Conservation (phyloP, 2,113 vertebrate genomes). For the Cygnus buccinator region DNA sequence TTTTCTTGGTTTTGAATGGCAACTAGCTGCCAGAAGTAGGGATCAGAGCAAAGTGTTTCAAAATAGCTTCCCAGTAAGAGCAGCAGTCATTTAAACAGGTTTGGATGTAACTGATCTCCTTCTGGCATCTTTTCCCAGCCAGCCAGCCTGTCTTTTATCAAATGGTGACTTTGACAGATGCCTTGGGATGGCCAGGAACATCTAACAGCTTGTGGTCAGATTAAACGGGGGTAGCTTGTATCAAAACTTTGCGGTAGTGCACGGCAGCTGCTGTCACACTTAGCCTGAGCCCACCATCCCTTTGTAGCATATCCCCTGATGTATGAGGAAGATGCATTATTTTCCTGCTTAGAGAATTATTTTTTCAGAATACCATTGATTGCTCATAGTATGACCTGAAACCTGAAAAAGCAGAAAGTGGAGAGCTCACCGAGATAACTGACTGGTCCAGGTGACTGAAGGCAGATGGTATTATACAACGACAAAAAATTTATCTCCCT, state of each 20-base stretch:
- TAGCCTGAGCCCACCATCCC: no score
- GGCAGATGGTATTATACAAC: background rate
- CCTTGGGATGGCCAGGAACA: background rate
- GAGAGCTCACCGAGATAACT: background rate
- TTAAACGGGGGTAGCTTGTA: background rate
- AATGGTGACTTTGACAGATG: background rate
- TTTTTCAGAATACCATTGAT: background rate
- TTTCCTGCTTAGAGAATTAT: background rate
- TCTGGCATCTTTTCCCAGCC: background rate
- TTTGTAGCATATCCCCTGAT: fast-evolving
- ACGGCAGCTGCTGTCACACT: background rate
- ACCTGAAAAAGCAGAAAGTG: background rate
- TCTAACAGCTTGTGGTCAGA: background rate
- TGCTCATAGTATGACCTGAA: background rate
- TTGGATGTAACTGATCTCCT: background rate
- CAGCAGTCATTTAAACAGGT: background rate
- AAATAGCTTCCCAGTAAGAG: background rate
- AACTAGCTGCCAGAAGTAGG: background rate
- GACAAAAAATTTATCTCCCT: fast-evolving
- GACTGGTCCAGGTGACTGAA: background rate
- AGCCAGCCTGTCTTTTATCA: background rate
- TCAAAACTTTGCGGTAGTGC: background rate
- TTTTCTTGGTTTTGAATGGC: background rate
- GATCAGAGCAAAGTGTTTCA: background rate
- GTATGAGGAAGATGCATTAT: background rate